Conservation (phyloP, 2,113 vertebrate genomes). For the Thryonomys swinderianus region DNA sequence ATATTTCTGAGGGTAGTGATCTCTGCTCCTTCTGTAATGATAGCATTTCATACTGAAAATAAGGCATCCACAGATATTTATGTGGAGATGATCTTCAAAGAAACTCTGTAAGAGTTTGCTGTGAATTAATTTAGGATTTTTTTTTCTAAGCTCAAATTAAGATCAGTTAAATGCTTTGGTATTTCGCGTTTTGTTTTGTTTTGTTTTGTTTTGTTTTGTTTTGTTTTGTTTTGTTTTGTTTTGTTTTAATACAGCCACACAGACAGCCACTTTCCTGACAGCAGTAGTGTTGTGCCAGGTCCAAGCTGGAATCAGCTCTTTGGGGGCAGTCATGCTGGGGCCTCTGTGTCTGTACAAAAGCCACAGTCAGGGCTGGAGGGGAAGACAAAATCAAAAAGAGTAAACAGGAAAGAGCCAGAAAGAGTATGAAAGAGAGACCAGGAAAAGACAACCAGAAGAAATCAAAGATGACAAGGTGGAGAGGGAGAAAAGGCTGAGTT, state of each 20-base stretch:
- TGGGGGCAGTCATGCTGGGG: constrained; percentile 86
- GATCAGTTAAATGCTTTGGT: constrained; percentile 55
- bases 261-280: constrained; percentile 86
- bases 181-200: constrained; percentile 63
- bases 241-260: constrained; percentile 80
- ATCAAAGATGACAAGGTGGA: constrained; percentile 77
- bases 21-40: constrained; percentile 51
- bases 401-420: constrained; percentile 87
- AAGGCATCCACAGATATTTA: neutral
- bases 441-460: constrained; percentile 78
- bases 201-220: constrained; percentile 68
- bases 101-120: neutral
- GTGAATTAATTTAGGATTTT: constrained; percentile 44
- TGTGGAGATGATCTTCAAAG: neutral
- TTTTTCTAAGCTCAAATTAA: constrained; percentile 77
- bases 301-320: constrained; percentile 85
- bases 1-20: constrained; percentile 82
- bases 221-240: constrained; percentile 70
- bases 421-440: constrained; percentile 84
- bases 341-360: constrained; percentile 89
- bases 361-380: constrained; percentile 84
- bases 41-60: constrained; percentile 77
- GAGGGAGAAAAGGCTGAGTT: constrained; percentile 51
- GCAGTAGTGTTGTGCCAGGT: constrained; percentile 79
- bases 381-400: constrained; percentile 82